phyloP scores from a whole-genome alignment of 1,140 invertebrate species.

The Ceratina calcarata region DNA sequence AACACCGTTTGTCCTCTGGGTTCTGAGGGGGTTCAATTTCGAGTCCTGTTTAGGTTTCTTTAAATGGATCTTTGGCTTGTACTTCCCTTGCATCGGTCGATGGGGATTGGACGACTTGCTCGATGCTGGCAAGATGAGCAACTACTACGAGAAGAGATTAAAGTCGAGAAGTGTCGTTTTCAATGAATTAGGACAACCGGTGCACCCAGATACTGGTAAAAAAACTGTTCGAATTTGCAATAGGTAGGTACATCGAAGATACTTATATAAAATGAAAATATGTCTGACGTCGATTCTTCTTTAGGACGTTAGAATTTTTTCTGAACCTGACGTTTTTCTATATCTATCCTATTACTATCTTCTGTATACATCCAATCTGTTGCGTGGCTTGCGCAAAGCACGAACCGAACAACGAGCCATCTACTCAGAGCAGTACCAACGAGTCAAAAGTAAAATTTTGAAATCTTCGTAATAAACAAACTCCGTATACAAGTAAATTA shows the following conservation, averaged over 20 bases:
- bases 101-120: constrained; percentile 57
- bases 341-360: constrained; percentile 49
- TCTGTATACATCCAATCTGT: constrained; percentile 17
- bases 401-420: not conserved
- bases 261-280: constrained; percentile 9
- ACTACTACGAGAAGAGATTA: constrained; percentile 49
- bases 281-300: not conserved
- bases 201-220: constrained; percentile 54
- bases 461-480: not conserved
- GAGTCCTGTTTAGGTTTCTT: constrained; percentile 35
- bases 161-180: constrained; percentile 33
- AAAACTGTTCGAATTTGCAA: constrained; percentile 56
- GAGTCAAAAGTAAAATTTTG: constrained; percentile 57
- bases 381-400: constrained; percentile 27
- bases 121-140: constrained; percentile 4
- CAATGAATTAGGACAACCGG: constrained; percentile 40
- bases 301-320: constrained; percentile 52
- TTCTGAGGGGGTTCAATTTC: not conserved
- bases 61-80: constrained; percentile 60
- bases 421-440: not conserved
- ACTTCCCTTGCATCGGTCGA: constrained; percentile 44
- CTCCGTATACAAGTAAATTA: not conserved
- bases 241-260: constrained; percentile 28
- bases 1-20: too few species aligned
- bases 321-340: constrained; percentile 58